Evolutionary conservation across 2,888 invertebrate genomes (phyloP), one percentile per base, ranked within the genome.

Genomic region (Drosophila recens): DNA sequence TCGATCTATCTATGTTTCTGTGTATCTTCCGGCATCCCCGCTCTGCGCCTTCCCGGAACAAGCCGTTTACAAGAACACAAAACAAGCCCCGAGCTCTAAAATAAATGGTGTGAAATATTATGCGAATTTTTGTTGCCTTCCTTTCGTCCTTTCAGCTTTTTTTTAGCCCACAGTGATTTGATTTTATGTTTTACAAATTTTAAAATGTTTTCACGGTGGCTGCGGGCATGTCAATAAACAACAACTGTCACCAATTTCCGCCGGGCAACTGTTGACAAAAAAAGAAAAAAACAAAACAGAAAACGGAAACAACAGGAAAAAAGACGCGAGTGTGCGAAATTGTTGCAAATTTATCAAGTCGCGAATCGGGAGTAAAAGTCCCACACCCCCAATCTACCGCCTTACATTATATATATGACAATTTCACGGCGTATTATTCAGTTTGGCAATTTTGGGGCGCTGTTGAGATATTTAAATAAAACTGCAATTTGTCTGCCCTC

Each of bases 181-280:
- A 53, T 87, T 84, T 85, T 83, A 86, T 89, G 91, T 90, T 89
- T 88, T 82, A 79, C 88, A 91, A 91, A 91, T 90, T 90, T 90
- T 81, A 80, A 89, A 91, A 92, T 91, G 89, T 84, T 89, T 90
- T 92, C 91, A 92, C 87, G 90, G 91, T 90, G 90, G 90, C 91
- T 91, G 87, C 82, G 75, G 80, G 85, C 81, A 68, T 85, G 82
- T 87, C 91, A 89, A 91, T 91, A 90, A 91, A 91, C 87, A 90
- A 90, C 91, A 91, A 91, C 91, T 91, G 91, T 91, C 90, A 87
- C 91, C 90, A 91, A 89, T 79, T 79, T 78, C 58, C 75, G 76
- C 40, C 73, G 63, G 71, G 75, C 66, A 69, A 75, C 73, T 69
- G 74, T 58, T 63, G 73, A 58, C 61, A 79, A 66, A 63, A 65